Evolutionary conservation across 2,888 invertebrate genomes (phyloP).

Genomic region (Beris morrisii): DNA sequence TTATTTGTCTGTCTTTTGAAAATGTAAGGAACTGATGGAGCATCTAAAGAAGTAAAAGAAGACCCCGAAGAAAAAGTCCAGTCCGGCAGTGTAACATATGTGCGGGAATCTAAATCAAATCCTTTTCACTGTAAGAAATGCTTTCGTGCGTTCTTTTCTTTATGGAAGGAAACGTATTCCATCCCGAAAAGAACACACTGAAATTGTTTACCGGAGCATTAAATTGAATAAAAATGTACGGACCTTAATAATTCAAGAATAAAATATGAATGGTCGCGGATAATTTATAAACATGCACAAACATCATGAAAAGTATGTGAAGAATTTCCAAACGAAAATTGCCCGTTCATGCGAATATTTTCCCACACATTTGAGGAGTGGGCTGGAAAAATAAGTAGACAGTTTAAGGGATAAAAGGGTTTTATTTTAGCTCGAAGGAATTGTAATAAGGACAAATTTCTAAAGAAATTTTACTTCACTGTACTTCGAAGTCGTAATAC

Average conservation of each 20-base stretch:
- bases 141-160: slow-evolving; percentile 33
- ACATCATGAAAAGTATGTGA: slow-evolving; percentile 4
- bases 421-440: too few relatives aligned
- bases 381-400: too few relatives aligned
- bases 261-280: slow-evolving; percentile 43
- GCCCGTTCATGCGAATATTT: too few relatives aligned
- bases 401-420: too few relatives aligned
- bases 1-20: slow-evolving; percentile 7
- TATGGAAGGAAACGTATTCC: slow-evolving; percentile 2
- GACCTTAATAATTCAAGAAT: slow-evolving; percentile 48
- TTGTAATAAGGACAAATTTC: too few relatives aligned
- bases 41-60: neutral
- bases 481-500: too few relatives aligned
- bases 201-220: slow-evolving; percentile 56
- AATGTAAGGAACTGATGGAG: neutral
- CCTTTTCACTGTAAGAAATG: slow-evolving; percentile 22
- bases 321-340: too few relatives aligned
- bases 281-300: slow-evolving; percentile 29
- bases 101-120: slow-evolving; percentile 29
- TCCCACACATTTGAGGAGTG: too few relatives aligned
- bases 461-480: too few relatives aligned
- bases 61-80: neutral
- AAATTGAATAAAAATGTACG: slow-evolving; percentile 57
- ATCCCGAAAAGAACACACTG: slow-evolving; percentile 40
- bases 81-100: slow-evolving; percentile 9